Conservation (phyloP, 2,888 invertebrate species). For the Tribolium freemani region DNA sequence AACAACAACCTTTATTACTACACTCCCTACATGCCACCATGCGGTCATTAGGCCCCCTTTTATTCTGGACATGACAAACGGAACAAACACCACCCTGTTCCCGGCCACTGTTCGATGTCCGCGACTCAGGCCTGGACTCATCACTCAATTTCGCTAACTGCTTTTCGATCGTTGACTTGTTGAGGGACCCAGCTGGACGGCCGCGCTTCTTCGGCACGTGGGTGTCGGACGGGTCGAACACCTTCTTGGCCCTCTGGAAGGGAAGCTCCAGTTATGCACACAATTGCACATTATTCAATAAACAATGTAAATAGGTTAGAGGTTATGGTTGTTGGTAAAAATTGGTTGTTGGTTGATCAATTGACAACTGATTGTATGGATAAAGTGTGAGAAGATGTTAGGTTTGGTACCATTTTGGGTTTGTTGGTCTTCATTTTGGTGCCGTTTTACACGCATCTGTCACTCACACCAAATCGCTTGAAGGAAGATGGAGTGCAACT, state of each 20-base stretch:
- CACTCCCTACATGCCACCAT: conserved; percentile 81
- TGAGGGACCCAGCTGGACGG: conserved; percentile 75
- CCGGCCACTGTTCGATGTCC: conserved; percentile 61
- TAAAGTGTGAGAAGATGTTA: too few relatives aligned
- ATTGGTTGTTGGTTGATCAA: too few relatives aligned
- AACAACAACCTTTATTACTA: conserved; percentile 75
- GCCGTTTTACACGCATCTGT: neutral
- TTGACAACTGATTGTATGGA: too few relatives aligned
- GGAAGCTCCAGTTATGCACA: conserved; percentile 13
- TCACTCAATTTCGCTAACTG: conserved; percentile 59
- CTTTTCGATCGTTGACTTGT: conserved; percentile 74
- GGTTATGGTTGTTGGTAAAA: neutral
- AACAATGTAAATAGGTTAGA: neutral
- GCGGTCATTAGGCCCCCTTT: conserved; percentile 74
- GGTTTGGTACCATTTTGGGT: conserved; percentile 34
- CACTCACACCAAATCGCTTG: neutral
- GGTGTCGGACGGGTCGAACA: conserved; percentile 89
- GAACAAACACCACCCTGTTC: conserved; percentile 75
- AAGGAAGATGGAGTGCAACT: conserved; percentile 48
- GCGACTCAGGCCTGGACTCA: conserved; percentile 63
- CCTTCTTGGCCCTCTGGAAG: conserved; percentile 81
- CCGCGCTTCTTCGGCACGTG: conserved; percentile 83
- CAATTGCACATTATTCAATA: too few relatives aligned
- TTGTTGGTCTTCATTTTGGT: conserved; percentile 25
- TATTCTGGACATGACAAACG: conserved; percentile 74